These are phyloP conservation scores for Nephotettix cincticeps DNA, from an alignment of 1,140 invertebrate species.

Conservation along the genomic window DNA sequence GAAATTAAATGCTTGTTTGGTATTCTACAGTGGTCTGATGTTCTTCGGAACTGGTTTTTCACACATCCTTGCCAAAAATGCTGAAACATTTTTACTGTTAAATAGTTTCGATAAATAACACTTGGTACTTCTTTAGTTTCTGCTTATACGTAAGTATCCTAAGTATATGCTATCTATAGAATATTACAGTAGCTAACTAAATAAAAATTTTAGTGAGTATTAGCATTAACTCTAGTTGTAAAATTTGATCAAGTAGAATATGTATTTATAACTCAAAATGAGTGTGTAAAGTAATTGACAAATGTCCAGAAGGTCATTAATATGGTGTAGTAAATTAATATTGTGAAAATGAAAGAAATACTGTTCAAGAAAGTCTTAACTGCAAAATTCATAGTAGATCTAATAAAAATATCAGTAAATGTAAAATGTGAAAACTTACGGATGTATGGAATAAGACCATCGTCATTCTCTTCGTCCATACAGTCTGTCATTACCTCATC, in stretches of 20 bases:
- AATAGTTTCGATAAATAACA: not conserved
- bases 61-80: constrained; percentile 40
- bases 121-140: not conserved
- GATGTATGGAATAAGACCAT: constrained; percentile 89
- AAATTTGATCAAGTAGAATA: not conserved
- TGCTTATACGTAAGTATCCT: not conserved
- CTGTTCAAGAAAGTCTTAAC: not conserved
- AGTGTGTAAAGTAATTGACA: not conserved
- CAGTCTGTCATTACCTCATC: constrained; percentile 82
- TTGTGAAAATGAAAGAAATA: not conserved
- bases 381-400: not conserved
- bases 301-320: not conserved
- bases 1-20: too few relatives aligned
- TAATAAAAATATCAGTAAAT: constrained; percentile 35
- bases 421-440: constrained; percentile 48
- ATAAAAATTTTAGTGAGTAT: too few relatives aligned
- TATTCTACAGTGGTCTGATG: constrained; percentile 30
- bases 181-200: not conserved
- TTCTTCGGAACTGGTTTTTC: constrained; percentile 37
- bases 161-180: not conserved
- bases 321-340: not conserved
- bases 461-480: constrained; percentile 90
- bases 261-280: not conserved
- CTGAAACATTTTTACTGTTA: constrained; percentile 33
- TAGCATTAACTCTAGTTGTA: too few relatives aligned